Evolutionary conservation across 92 coral and sea anemone genomes (phyloP).

Genomic region (Heteractis magnifica): DNA sequence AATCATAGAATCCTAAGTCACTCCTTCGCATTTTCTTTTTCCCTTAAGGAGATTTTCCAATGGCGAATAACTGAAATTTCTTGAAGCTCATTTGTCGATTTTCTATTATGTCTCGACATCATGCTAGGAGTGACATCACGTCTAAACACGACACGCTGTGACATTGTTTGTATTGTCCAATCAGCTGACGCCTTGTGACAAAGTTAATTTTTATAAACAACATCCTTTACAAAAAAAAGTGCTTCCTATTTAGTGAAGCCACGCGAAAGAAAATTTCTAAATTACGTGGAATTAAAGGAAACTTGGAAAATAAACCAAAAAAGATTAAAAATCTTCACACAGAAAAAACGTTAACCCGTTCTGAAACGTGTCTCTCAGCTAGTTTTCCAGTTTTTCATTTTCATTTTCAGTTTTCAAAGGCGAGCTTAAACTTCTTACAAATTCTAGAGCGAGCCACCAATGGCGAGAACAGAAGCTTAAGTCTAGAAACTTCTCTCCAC

Average conservation of each 20-base stretch:
- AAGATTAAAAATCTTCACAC: neutral
- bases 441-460: neutral
- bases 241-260: neutral
- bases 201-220: neutral
- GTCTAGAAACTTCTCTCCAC: neutral
- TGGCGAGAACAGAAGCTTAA: neutral
- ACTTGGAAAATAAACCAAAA: neutral
- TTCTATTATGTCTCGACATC: neutral
- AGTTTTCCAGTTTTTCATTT: too few relatives aligned
- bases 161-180: neutral
- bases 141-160: neutral
- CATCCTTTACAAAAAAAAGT: neutral
- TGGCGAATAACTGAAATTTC: neutral
- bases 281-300: neutral
- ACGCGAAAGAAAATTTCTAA: neutral
- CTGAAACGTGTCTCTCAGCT: too few relatives aligned
- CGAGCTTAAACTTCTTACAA: neutral
- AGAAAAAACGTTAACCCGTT: neutral
- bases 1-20: too few relatives aligned
- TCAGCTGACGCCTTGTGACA: neutral
- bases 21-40: too few relatives aligned
- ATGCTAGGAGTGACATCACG: neutral
- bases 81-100: neutral
- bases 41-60: too few relatives aligned
- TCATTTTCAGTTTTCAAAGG: neutral